Base-by-base conservation (phyloP, 1,140 invertebrate species). In the Rhopalosiphum maidis region DNA sequence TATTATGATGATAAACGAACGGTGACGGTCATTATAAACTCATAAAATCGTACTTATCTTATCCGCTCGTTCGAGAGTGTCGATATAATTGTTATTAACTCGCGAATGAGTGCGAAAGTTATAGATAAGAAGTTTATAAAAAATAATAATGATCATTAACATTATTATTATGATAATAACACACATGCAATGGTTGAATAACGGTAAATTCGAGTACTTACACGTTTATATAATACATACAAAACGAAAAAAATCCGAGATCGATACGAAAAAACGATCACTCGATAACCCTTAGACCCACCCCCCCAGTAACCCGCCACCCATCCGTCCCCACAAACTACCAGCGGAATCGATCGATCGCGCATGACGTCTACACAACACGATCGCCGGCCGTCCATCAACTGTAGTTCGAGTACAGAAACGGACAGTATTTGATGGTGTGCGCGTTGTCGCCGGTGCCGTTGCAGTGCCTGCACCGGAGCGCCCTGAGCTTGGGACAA, bases 361-460 rank as follows among this genome's bases (percentile, higher is more conserved):
- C 37, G 82, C 41, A 41, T 46, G 46, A 11, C 21, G 37, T 23
- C 21, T 9, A 41, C 82, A 22, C 37, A 7, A 22, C 35, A 21
- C 37, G 82, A 41, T 85, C 82, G 37, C 7, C 37, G 6, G 37
- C 37, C 82, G 22, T 23, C 60, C 60, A 68, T 35, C 41, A 83
- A 77, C 60, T 23, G 82, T 93, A 93, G 37, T 93, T 93, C 1
- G 91, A 35, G 7, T 93, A 93, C n/a, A 85, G 18, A 22, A 86
- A 93, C 46, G 91, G 91, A 48, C 91, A 93, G 48, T 93, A 93
- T 48, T 93, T 93, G 82, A 93, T 83, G 35, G 91, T 93, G 91
- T 93, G 91, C 82, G 91, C 91, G 91, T 86, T 86, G 91, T 93
- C 91, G 15, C 91, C 91, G 82, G 91, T 93, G 11, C 82, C 48